Evolutionary conservation across 2,113 vertebrate genomes (phyloP), one percentile per base, ranked within the genome.

Genomic region (Cygnus atratus): DNA sequence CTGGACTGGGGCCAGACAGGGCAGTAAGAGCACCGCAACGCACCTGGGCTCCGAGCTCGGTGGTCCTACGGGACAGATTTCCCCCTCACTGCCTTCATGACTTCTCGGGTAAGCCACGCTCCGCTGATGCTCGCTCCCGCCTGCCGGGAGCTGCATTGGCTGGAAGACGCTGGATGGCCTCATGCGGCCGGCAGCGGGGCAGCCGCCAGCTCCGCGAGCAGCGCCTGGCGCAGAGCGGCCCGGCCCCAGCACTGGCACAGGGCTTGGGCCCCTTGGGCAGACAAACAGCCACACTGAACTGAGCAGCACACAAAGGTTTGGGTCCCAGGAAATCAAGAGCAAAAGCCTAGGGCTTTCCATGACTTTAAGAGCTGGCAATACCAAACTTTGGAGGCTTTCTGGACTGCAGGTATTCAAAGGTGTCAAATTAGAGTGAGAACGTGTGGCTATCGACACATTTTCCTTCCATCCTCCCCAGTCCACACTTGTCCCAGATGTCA

Each of bases 191-290:
- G 0, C 8, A 20, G 54, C 43, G 24, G 68, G 39, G 71, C 74
- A 59, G 4, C 75, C 22, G 46, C 70, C 72, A 70, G 67, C 55
- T 44, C 72, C 26, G 3, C 2, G 6, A 31, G 25, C 12, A 13
- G 28, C 31, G 46, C 66, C 75, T 33, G 31, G 0, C 10, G 3
- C 71, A 11, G 26, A 29, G 59, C 55, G 77, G 82, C 87, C 54
- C 63, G 11, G 74, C 54, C 39, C 59, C 55, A 37, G 48, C 16
- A 6, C 15, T 14, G 0, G 0, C 58, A 46, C 46, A 14, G n/a
- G 37, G 5, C 79, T 52, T 28, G 14, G 67, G 93, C 37, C 10
- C 52, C 13, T 21, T 63, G 52, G 2, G 15, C 1, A 57, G n/a
- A 78, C 54, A 87, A 67, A 57, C 0, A 80, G 16, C 79, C 76